Percentiles rank a stretch among this genome's conserved stretches.
Conservation (phyloP, 2,888 invertebrate genomes). For the Celastrina argiolus region DNA sequence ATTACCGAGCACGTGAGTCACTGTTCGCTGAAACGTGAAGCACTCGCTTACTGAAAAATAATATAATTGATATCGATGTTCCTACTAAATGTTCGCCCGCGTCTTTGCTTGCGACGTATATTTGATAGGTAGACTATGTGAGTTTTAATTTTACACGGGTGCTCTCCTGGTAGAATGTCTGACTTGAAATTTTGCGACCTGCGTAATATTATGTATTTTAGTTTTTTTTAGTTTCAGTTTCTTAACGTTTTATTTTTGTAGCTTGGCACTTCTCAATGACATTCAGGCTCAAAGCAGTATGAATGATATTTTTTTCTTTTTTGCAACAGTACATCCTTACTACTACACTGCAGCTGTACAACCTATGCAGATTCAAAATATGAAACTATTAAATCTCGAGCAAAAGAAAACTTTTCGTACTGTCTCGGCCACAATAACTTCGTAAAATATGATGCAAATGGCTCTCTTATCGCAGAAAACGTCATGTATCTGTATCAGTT, state of each 20-base stretch:
- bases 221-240: too few species aligned
- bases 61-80: constrained; percentile 8
- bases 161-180: too few species aligned
- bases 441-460: constrained; percentile 14
- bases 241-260: too few species aligned
- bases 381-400: neutral
- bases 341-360: neutral
- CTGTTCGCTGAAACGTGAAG: constrained; percentile 61
- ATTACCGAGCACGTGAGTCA: constrained; percentile 50
- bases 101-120: too few species aligned
- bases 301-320: too few species aligned
- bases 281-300: too few species aligned
- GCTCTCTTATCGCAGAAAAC: constrained; percentile 2
- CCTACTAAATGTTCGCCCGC: too few species aligned
- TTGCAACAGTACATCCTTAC: too few species aligned
- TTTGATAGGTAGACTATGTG: too few species aligned
- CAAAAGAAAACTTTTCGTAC: neutral
- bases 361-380: neutral
- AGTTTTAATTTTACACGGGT: too few species aligned
- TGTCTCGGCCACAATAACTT: neutral
- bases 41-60: constrained; percentile 34
- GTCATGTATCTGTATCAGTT: constrained; percentile 18
- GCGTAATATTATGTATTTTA: too few species aligned
- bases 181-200: too few species aligned
- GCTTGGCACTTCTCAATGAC: neutral